Base-by-base conservation (phyloP, 2,797 vertebrate genomes). In the Girardinus metallicus region DNA sequence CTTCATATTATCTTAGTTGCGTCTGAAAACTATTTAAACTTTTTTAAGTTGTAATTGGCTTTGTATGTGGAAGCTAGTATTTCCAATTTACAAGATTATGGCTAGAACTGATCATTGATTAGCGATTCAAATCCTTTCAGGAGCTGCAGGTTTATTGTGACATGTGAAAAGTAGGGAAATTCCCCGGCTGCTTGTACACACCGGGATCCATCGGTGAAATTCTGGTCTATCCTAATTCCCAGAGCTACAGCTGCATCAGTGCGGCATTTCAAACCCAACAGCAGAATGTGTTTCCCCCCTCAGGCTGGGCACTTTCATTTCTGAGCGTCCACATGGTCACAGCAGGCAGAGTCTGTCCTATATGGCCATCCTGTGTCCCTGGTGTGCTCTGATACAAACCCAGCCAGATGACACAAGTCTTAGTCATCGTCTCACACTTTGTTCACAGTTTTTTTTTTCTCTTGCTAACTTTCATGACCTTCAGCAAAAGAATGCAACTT, bases 191-290 rank as follows among this genome's bases (percentile, higher is more conserved):
- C 74, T 75, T 78, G 77, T 90, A 85, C 91, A 91, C 84, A 73
- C 49, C 23, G n/a, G n/a, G 49, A 83, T 79, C 85, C 82, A 73
- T 8, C 57, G 85, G 89, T 86, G 77, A 89, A 88, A 77, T 71
- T 49, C 84, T 73, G 88, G 92, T 90, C 81, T 91, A 88, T 90
- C 91, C 91, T 87, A 89, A 73, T 78, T 86, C 89, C 88, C 86
- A 26, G 23, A 62, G 82, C 80, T 84, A 75, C 83, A 76, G 77
- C 79, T 74, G 60, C 75, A 80, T 81, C 55, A 46, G 75, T 76
- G 84, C 78, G 79, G 85, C 77, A 34, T 73, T 75, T 15, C 72
- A 81, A 70, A 78, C 85, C 88, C 85, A 13, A 18, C 81, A 81
- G 86, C 85, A 85, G 77, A 86, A 87, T 91, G 81, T 87, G 87